Evolutionary conservation across 35 echinoderm and acorn worm genomes (phyloP).

Genomic region (Holothuria glaberrima): DNA sequence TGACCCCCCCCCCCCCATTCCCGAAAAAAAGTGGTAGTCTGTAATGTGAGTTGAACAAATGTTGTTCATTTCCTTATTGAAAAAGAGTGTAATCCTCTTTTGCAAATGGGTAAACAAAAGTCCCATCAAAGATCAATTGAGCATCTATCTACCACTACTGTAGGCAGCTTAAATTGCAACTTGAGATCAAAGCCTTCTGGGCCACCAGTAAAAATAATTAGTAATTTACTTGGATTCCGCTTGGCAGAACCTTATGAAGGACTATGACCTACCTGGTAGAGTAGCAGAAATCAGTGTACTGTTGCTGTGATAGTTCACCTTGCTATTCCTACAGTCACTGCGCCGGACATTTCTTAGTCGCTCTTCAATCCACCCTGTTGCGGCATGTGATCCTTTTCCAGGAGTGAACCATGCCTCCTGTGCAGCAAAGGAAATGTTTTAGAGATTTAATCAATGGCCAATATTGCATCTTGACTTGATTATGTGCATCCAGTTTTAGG

Average conservation of each 20-base stretch:
- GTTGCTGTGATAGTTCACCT: no score
- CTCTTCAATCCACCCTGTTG: slow-evolving; percentile 37
- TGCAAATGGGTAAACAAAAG: not conserved
- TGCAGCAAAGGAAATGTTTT: not conserved
- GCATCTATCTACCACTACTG: slow-evolving; percentile 2
- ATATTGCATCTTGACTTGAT: slow-evolving; percentile 1
- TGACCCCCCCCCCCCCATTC: not conserved
- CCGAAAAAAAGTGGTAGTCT: not conserved
- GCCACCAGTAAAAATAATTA: not conserved
- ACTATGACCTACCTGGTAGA: not conserved
- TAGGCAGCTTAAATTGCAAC: not conserved
- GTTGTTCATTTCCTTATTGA: slow-evolving; percentile 3
- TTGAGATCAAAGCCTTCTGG: not conserved
- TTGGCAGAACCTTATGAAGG: not conserved
- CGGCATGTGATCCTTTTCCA: not conserved
- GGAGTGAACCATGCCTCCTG: slow-evolving; percentile 31
- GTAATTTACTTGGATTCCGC: not conserved
- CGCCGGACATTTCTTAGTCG: slow-evolving; percentile 20
- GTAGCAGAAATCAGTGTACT: not conserved
- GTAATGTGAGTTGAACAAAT: not conserved
- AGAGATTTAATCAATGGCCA: not conserved
- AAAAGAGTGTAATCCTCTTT: not conserved
- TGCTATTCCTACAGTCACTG: not conserved
- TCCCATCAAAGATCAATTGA: not conserved
- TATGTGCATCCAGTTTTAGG: not conserved